Conservation (phyloP, 2,113 vertebrate species). For the Pseudois nayaur region DNA sequence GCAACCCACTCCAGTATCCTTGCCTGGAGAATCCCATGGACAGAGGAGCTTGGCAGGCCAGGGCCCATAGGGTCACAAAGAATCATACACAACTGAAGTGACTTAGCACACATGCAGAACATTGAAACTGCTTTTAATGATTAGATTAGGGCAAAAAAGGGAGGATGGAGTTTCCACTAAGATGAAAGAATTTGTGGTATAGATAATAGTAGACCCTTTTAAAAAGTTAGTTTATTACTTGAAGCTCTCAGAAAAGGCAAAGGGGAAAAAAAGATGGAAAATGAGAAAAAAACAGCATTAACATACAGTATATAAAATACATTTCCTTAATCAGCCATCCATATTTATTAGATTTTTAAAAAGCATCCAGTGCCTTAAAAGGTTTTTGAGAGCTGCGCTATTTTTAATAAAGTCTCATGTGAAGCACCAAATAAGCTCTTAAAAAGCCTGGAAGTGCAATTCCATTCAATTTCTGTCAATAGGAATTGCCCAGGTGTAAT, state of each 20-base stretch:
- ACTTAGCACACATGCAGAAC: background rate
- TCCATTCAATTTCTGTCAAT: constrained; percentile 55
- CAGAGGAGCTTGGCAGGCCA: background rate
- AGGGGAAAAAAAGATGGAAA: constrained; percentile 17
- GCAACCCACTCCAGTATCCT: background rate
- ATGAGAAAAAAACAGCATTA: constrained; percentile 1
- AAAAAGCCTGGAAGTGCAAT: constrained; percentile 55
- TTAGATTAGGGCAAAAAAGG: background rate
- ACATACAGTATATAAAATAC: constrained; percentile 44
- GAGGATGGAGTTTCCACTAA: background rate
- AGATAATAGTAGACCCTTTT: background rate
- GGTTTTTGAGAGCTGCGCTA: constrained; percentile 51
- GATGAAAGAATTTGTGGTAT: background rate
- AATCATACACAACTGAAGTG: background rate
- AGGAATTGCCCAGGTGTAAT: constrained; percentile 48
- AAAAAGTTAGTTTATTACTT: background rate
- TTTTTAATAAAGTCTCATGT: constrained; percentile 65
- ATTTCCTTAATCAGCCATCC: constrained; percentile 63
- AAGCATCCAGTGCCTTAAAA: constrained; percentile 53
- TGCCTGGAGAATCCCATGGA: background rate
- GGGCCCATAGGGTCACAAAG: background rate
- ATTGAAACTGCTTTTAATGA: background rate
- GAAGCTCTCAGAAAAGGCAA: background rate
- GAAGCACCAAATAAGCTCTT: constrained; percentile 61
- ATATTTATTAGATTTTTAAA: constrained; percentile 65